phyloP scores from a whole-genome alignment of 2,888 invertebrate species.

The Malacosoma neustria region DNA sequence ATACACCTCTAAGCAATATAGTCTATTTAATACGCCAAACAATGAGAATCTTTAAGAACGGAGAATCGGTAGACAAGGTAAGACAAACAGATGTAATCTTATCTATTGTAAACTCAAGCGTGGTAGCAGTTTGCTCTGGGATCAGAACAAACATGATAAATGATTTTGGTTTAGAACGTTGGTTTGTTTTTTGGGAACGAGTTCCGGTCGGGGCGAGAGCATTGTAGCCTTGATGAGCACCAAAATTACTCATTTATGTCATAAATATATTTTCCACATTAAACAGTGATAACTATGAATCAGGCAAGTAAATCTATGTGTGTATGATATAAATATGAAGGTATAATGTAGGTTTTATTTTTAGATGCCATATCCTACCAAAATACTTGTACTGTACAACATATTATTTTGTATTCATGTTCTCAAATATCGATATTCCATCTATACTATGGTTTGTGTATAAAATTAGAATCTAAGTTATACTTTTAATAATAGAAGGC shows the following conservation, averaged over 20 bases:
- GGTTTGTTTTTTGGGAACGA: slow-evolving; percentile 61
- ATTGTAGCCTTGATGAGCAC: neutral
- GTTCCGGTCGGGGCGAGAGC: slow-evolving; percentile 53
- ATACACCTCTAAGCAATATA: neutral
- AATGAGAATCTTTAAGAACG: slow-evolving; percentile 64
- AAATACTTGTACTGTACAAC: no score
- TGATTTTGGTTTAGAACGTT: slow-evolving; percentile 66
- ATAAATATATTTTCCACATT: slow-evolving; percentile 60
- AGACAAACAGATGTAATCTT: slow-evolving; percentile 68
- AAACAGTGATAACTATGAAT: slow-evolving; percentile 66
- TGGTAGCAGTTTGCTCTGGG: slow-evolving; percentile 73
- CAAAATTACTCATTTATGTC: slow-evolving; percentile 13
- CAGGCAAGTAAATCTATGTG: no score
- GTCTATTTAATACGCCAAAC: slow-evolving; percentile 36
- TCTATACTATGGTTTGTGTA: no score
- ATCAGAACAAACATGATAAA: slow-evolving; percentile 71
- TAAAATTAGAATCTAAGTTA: no score
- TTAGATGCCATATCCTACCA: no score
- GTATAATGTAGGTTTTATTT: no score
- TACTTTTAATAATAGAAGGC: no score
- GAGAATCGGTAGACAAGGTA: slow-evolving; percentile 65
- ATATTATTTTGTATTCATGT: no score
- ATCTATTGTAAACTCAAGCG: slow-evolving; percentile 69
- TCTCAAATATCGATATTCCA: no score
- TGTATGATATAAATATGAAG: no score